Evolutionary conservation across 1,140 invertebrate genomes (phyloP), one percentile per base, ranked within the genome.

Genomic region (Ganaspis sp.): DNA sequence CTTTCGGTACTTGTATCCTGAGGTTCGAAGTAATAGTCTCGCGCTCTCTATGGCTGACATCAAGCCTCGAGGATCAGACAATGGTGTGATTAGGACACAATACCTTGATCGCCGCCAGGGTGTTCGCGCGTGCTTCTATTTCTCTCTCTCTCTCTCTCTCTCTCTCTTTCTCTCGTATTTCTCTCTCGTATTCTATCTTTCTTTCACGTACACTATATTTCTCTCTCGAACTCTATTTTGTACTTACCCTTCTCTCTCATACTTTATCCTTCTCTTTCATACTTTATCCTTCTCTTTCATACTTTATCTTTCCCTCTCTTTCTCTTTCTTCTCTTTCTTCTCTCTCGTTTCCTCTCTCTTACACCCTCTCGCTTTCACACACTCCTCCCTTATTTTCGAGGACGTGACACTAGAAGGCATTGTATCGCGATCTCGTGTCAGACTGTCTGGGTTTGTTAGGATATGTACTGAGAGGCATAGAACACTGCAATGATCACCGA

Each of bases 21-120:
- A 58, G 53, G 53, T 23, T 26, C 19, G 53, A 58, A 23, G 45
- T 17, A 49, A 49, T 49, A 49, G 45, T 49, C 45, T 49, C 45
- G 19, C 53, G 19, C 23, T 11, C 23, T 58, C 19, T 23, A 58
- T 11, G 9, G 21, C 19, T 23, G 53, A 58, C 19, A 58, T 11
- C 21, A 58, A 54, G 53, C 53, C 21, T 23, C 53, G 9, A 58
- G 53, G 53, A 58, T 58, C 53, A 58, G 53, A 58, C 53, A 58
- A 58, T 58, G 53, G 53, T 58, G 53, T 58, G 53, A 58, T 58
- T 58, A 58, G 53, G 53, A 23, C 53, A 58, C 53, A 58, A 58
- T 58, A 21, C 53, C 53, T 58, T 23, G 53, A 58, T 58, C 53
- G 53, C 53, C 53, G 6, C 21, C 53, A 58, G 53, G 53, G 53